Evolutionary conservation across 2,113 vertebrate species (phyloP), one percentile per base, ranked within the genome.

Genomic region (Laterallus jamaicensis): DNA sequence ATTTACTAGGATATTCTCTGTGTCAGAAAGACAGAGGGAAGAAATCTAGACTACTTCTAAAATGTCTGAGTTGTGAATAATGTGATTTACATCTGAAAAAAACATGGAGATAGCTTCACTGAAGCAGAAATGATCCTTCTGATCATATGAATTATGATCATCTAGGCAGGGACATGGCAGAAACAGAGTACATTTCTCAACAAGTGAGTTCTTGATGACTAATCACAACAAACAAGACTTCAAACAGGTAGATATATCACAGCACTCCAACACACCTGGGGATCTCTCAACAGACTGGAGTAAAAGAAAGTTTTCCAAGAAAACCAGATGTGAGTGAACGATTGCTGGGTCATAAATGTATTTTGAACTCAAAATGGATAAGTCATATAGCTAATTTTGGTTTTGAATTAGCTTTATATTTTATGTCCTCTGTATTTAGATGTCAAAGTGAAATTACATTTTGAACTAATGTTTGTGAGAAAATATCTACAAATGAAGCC

Each of bases 71-170:
- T 63, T 86, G 1, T 6, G 78, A 42, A 84, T 88, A 90, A 86
- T 44, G 29, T 88, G 76, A 83, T 75, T 94, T 81, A 88, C 29
- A 56, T 67, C 29, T 37, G 47, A 25, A 94, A 85, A 75, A 67
- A 90, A 85, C 35, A 73, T 32, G 25, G 52, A 95, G 42, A 78
- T n/a, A 60, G 5, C 15, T 83, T 75, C 64, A 88, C 37, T 88
- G 39, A 74, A 88, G 73, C 29, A 88, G 82, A 95, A 90, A 80
- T 83, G 16, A 66, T 86, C 29, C 32, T 71, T 92, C 79, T 90
- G 60, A 88, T 90, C 56, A 44, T n/a, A 81, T 22, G 52, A 92
- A n/a, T 93, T 78, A 88, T 49, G 42, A 26, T 50, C 39, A 77
- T 29, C 52, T 81, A 78, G 47, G 5, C 40, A 89, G 73, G 39